Percentiles rank a stretch among this genome's conserved stretches.
Evolutionary conservation across 1,140 invertebrate species (phyloP).

Genomic region (Atta texana): DNA sequence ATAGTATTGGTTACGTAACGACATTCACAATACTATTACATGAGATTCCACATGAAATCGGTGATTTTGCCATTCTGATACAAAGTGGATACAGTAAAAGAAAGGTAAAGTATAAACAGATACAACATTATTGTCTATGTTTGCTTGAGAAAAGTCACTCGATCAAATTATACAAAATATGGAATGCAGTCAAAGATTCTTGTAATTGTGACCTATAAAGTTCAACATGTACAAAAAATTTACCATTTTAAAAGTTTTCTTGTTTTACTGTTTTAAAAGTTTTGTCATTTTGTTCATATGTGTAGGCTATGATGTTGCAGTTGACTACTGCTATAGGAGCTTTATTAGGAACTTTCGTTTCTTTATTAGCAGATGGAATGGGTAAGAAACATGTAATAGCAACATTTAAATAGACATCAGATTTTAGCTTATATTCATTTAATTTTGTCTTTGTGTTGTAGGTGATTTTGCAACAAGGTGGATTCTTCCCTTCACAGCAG

Average conservation of each 20-base stretch:
- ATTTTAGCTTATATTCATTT: slow-evolving; percentile 13
- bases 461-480: slow-evolving; percentile 93
- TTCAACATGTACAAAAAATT: slow-evolving; percentile 19
- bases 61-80: slow-evolving; percentile 98
- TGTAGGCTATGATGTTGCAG: slow-evolving; percentile 95
- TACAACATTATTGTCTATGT: background rate
- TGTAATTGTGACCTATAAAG: background rate
- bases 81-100: slow-evolving; percentile 96
- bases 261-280: slow-evolving; percentile 25
- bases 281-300: slow-evolving; percentile 66
- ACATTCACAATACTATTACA: slow-evolving; percentile 97
- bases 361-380: slow-evolving; percentile 92
- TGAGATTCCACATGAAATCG: slow-evolving; percentile 99
- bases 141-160: background rate
- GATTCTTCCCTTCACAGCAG: slow-evolving; percentile 98
- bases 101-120: slow-evolving; percentile 88
- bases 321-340: slow-evolving; percentile 97
- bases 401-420: slow-evolving; percentile 10
- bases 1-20: slow-evolving; percentile 93
- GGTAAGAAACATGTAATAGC: slow-evolving; percentile 81
- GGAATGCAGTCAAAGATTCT: background rate
- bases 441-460: slow-evolving; percentile 77
- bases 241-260: slow-evolving; percentile 12
- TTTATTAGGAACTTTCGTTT: slow-evolving; percentile 95
- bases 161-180: too few species aligned